These are phyloP conservation scores for Plutella xylostella DNA, from an alignment of 2,888 invertebrate genomes.

Conservation along the genomic window DNA sequence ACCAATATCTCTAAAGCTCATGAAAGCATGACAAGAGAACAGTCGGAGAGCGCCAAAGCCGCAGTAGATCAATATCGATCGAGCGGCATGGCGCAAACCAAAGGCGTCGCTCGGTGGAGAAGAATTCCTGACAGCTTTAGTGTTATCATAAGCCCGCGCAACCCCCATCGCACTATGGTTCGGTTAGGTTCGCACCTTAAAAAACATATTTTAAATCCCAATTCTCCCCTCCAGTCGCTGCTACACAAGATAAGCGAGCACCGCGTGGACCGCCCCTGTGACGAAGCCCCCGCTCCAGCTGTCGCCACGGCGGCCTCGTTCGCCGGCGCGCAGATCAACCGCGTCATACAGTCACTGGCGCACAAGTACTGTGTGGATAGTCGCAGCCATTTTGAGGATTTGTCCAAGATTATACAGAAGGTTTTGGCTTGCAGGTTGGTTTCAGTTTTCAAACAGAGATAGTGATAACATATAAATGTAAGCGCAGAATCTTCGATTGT, in stretches of 20 bases:
- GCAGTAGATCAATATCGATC: no score
- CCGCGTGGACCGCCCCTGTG: conserved; percentile 75
- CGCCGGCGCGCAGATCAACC: conserved; percentile 82
- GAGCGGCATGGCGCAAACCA: no score
- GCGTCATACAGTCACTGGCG: conserved; percentile 92
- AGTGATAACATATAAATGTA: not conserved
- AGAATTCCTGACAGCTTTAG: no score
- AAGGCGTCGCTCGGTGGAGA: no score
- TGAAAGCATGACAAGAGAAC: no score
- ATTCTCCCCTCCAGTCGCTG: conserved; percentile 64
- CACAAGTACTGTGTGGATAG: conserved; percentile 97
- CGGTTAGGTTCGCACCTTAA: no score
- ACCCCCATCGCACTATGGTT: no score
- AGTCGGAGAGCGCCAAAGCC: no score
- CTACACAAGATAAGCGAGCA: conserved; percentile 91
- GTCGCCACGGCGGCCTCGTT: conserved; percentile 61
- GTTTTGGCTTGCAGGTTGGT: conserved; percentile 85
- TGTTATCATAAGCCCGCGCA: no score
- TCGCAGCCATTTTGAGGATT: conserved; percentile 93
- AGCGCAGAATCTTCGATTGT: not conserved
- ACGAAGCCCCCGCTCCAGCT: conserved; percentile 60
- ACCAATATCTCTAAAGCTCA: no score
- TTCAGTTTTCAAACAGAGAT: not conserved
- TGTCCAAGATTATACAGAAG: conserved; percentile 90
- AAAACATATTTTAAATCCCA: no score